Evolutionary conservation across 92 coral and sea anemone genomes (phyloP), one percentile per base, ranked within the genome.

Genomic region (Bergia sp.): DNA sequence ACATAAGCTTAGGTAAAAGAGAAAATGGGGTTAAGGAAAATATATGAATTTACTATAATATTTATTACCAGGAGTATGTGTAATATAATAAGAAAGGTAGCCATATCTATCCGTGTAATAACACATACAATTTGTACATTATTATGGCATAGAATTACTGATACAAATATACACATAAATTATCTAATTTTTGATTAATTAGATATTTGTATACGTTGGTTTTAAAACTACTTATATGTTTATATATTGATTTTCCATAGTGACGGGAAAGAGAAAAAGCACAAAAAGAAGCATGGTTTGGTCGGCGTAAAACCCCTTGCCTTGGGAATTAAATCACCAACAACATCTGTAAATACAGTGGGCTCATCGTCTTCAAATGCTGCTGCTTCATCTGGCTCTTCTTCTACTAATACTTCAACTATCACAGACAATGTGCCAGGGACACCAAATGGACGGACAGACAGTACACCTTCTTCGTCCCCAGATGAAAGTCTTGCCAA

Each of bases 261-360:
- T 90, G 96, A 93, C 8, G 97, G 91, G 41, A 97, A 90, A 39
- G 95, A 96, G 88, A 94, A 93, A 89, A 96, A 95, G 82, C 90
- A 77, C 75, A 97, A 93, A 73, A 97, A 94, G 90, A 95, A 90
- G 83, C 93, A 77, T 38, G 87, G 85, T 37, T 2, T 83, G 13
- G 86, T 86, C 43, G 81, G n/a, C 76, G 76, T 79, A 41, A 91
- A 86, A 64, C 64, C 83, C 39, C 36, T 49, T 10, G 40, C 37
- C 9, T 55, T 90, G 8, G 81, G 40, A 64, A 18, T 61, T 38
- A 82, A 76, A 44, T 50, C 90, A 37, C 85, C 89, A 77, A 85
- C 92, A 55, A 16, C 78, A 13, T 0, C 90, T 64, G 23, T 82
- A 71, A 86, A 89, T 44, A 76, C 93, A 39, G 45, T 73, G 11